These are phyloP conservation scores for Aspidiotus destructor DNA, from an alignment of 2,888 invertebrate genomes.

Conservation along the genomic window DNA sequence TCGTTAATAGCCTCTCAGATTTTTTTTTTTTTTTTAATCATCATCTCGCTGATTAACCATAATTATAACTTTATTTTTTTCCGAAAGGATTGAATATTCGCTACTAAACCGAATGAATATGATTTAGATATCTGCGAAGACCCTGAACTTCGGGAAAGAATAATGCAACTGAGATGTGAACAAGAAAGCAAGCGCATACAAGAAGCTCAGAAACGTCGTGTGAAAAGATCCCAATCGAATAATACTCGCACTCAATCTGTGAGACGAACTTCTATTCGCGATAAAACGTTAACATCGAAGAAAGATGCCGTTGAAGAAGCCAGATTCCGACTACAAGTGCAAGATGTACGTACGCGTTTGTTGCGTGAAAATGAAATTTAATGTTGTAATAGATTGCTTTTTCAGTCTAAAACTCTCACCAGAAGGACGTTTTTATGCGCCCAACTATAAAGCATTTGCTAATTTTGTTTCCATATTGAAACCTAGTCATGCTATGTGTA, in stretches of 20 bases:
- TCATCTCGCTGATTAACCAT: not conserved
- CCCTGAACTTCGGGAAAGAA: conserved; percentile 81
- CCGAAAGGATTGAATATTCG: not conserved
- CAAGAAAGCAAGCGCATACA: conserved; percentile 67
- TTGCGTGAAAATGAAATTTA: too few relatives aligned
- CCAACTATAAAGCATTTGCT: too few relatives aligned
- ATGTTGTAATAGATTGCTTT: too few relatives aligned
- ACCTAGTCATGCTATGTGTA: not conserved
- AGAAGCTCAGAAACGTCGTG: conserved; percentile 52
- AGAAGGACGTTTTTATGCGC: too few relatives aligned
- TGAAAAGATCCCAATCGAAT: conserved; percentile 64
- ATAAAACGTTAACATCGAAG: conserved; percentile 85
- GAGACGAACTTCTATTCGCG: conserved; percentile 81
- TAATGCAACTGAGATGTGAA: conserved; percentile 77
- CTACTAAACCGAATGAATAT: conserved; percentile 26
- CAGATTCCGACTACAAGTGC: conserved; percentile 56
- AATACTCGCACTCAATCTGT: conserved; percentile 80
- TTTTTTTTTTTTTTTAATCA: not conserved
- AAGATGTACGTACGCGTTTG: conserved; percentile 44
- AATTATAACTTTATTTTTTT: not conserved
- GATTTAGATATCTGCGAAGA: conserved; percentile 86
- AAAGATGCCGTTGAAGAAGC: conserved; percentile 93
- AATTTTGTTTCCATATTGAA: not conserved
- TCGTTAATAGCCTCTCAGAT: not conserved
- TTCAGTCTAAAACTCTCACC: too few relatives aligned